A percentile compares a stretch with the other conserved stretches of the same genome.
Conservation (phyloP, 2,888 invertebrate species). For the Nemapogon koenigi region DNA sequence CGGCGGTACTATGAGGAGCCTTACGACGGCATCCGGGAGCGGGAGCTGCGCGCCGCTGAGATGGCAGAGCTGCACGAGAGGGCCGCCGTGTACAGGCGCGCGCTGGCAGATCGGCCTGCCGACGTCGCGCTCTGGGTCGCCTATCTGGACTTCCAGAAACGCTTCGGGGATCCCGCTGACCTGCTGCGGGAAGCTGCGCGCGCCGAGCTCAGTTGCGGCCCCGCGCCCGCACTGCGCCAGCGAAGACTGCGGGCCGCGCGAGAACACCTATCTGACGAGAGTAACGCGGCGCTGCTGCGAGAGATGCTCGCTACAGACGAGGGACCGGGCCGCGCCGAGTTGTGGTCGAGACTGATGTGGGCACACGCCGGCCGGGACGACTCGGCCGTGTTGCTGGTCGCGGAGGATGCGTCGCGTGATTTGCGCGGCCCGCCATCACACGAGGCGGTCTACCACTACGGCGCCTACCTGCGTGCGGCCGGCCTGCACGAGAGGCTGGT, state of each 20-base stretch:
- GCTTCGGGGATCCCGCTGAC: neutral
- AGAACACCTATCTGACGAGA: slow-evolving; percentile 10
- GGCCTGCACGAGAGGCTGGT: slow-evolving; percentile 80
- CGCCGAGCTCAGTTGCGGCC: neutral
- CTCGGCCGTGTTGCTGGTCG: slow-evolving; percentile 17
- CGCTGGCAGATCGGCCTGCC: slow-evolving; percentile 27
- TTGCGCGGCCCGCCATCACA: too few species aligned
- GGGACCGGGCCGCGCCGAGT: slow-evolving; percentile 10
- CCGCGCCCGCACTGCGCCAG: slow-evolving; percentile 16
- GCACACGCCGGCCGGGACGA: slow-evolving; percentile 18
- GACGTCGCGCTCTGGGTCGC: slow-evolving; percentile 34
- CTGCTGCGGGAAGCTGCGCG: neutral
- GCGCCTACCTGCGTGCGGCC: slow-evolving; percentile 60
- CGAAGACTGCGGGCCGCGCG: neutral
- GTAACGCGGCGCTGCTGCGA: slow-evolving; percentile 18
- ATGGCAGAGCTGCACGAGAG: slow-evolving; percentile 22
- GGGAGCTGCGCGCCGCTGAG: slow-evolving; percentile 16
- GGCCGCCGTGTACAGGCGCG: slow-evolving; percentile 24
- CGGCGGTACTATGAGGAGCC: slow-evolving; percentile 14
- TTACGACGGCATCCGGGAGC: slow-evolving; percentile 14
- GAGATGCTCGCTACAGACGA: slow-evolving; percentile 18
- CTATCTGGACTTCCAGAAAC: slow-evolving; percentile 36
- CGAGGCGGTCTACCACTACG: too few species aligned
- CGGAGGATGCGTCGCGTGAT: neutral
- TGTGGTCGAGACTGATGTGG: slow-evolving; percentile 10